phyloP scores from a whole-genome alignment of 2,888 invertebrate genomes.

The Athrips mouffetella region DNA sequence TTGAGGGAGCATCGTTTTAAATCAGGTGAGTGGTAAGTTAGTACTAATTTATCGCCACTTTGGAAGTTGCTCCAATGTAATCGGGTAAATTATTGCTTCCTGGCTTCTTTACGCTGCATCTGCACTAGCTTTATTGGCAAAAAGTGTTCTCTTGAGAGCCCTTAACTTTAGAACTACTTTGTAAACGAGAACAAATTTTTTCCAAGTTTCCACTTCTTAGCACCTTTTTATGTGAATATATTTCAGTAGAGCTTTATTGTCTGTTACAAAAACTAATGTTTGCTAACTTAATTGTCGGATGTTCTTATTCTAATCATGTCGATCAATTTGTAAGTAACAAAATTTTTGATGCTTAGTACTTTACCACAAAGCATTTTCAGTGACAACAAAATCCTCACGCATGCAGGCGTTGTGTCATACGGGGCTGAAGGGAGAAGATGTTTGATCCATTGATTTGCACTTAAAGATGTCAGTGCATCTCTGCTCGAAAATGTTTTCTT shows the following conservation, averaged over 20 bases:
- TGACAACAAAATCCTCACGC: too few relatives aligned
- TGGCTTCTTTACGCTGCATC: slow-evolving; percentile 4
- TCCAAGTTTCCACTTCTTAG: neutral
- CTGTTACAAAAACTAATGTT: too few relatives aligned
- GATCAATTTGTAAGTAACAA: too few relatives aligned
- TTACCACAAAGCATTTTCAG: too few relatives aligned
- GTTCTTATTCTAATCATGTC: too few relatives aligned
- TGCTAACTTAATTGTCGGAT: too few relatives aligned
- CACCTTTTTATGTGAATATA: neutral
- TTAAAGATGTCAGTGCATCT: too few relatives aligned
- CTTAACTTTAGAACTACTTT: slow-evolving; percentile 3
- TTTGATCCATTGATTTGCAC: too few relatives aligned
- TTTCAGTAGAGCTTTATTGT: neutral
- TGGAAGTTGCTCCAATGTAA: slow-evolving; percentile 9
- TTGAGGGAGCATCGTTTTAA: slow-evolving; percentile 9
- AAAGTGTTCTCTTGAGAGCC: slow-evolving; percentile 8
- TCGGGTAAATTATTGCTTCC: slow-evolving; percentile 9
- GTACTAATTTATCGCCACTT: slow-evolving; percentile 13
- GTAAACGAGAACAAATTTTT: slow-evolving; percentile 1
- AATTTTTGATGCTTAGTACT: too few relatives aligned
- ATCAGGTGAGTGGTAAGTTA: slow-evolving; percentile 13
- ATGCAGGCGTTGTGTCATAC: too few relatives aligned
- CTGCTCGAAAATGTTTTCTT: too few relatives aligned
- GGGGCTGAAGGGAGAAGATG: too few relatives aligned
- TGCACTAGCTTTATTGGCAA: slow-evolving; percentile 5